Percentiles rank a stretch among this genome's conserved stretches.
phyloP scores from a whole-genome alignment of 1,140 invertebrate genomes.

The Papilio aristodemus region DNA sequence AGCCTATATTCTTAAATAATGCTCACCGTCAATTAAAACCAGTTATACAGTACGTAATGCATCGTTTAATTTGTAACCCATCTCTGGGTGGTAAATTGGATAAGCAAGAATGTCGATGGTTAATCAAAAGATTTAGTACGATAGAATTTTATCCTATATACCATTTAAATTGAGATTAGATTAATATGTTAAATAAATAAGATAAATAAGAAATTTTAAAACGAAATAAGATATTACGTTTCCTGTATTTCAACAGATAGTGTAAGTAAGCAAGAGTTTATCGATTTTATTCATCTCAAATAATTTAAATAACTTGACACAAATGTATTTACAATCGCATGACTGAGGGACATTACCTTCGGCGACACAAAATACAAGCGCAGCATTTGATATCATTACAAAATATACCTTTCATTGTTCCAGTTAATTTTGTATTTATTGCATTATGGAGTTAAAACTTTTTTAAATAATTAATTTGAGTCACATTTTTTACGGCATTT shows the following conservation, averaged over 20 bases:
- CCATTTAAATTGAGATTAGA: background rate
- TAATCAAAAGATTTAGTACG: conserved; percentile 12
- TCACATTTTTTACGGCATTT: no score
- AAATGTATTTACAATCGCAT: conserved; percentile 20
- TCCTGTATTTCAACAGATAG: background rate
- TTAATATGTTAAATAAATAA: background rate
- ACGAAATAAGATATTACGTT: background rate
- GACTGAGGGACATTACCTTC: conserved; percentile 23
- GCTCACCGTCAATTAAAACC: conserved; percentile 22
- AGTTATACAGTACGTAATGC: conserved; percentile 13
- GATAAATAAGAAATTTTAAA: background rate
- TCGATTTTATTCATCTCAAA: conserved; percentile 20
- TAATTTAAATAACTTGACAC: conserved; percentile 14
- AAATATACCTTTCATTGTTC: background rate
- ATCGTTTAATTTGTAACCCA: conserved; percentile 17
- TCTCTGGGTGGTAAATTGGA: background rate
- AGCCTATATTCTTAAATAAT: conserved; percentile 23
- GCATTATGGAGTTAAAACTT: no score
- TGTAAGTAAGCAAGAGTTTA: conserved; percentile 1
- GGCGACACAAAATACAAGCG: background rate
- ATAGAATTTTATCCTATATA: background rate
- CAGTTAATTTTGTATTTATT: background rate
- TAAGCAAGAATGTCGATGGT: background rate
- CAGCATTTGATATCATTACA: conserved; percentile 20
- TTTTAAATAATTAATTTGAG: no score